These are phyloP conservation scores for Chamaetylas fuelleborni DNA, from an alignment of 2,113 vertebrate genomes.

Conservation along the genomic window DNA sequence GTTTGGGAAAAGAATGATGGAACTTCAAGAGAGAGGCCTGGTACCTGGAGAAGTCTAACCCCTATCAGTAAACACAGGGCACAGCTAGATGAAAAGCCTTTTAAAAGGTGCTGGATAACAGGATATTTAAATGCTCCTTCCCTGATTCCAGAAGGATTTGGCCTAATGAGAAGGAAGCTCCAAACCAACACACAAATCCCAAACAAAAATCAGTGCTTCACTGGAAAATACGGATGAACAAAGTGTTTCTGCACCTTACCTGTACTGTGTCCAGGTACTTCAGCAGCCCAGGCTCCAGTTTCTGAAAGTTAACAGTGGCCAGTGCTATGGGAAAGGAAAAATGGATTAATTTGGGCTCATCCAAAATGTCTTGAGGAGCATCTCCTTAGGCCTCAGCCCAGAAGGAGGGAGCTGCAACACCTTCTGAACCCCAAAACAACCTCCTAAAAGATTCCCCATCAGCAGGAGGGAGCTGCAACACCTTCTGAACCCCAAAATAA, in stretches of 20 bases:
- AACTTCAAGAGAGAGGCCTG: not conserved
- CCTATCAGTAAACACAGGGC: not conserved
- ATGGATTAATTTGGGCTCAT: not conserved
- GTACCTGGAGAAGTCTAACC: not conserved
- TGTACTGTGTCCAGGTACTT: constrained; percentile 75
- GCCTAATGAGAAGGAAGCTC: not conserved
- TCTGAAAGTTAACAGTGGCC: constrained; percentile 89
- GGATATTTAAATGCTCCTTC: not conserved
- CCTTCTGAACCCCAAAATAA: not conserved
- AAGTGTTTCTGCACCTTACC: constrained; percentile 64
- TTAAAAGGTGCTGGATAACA: not conserved
- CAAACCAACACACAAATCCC: not conserved
- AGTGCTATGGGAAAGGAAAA: constrained; percentile 64
- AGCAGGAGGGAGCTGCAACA: not conserved
- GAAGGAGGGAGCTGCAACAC: not conserved
- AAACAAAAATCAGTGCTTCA: not conserved
- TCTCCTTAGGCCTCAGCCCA: not conserved
- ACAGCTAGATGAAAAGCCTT: not conserved
- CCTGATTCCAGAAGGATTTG: not conserved
- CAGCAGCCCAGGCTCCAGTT: constrained; percentile 75
- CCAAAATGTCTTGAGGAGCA: not conserved
- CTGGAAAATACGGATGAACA: not conserved
- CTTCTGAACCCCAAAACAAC: not conserved
- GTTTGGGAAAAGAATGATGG: not conserved
- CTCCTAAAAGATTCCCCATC: not conserved